Conservation (phyloP, 2,113 vertebrate species). For the Oryctolagus cuniculus region mOryCun1.1 NC_091440.1:125674501-125675000, state of each 20-base stretch:
- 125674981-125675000: background rate
- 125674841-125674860: background rate
- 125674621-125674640: background rate
- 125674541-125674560: background rate
- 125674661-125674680: background rate
- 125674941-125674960: background rate
- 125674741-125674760: background rate
- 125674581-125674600: background rate
- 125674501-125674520: background rate
- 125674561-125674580: background rate
- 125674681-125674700: background rate
- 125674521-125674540: background rate
- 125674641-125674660: background rate
- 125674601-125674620: background rate
- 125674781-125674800: background rate
- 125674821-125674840: background rate
- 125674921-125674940: background rate
- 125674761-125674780: background rate
- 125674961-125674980: background rate
- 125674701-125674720: background rate
- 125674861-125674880: background rate
- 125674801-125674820: background rate
- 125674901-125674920: fast-evolving
- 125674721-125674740: background rate
- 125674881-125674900: background rate